Base-by-base conservation (phyloP, 1,140 invertebrate genomes). In the Apis cerana region DNA sequence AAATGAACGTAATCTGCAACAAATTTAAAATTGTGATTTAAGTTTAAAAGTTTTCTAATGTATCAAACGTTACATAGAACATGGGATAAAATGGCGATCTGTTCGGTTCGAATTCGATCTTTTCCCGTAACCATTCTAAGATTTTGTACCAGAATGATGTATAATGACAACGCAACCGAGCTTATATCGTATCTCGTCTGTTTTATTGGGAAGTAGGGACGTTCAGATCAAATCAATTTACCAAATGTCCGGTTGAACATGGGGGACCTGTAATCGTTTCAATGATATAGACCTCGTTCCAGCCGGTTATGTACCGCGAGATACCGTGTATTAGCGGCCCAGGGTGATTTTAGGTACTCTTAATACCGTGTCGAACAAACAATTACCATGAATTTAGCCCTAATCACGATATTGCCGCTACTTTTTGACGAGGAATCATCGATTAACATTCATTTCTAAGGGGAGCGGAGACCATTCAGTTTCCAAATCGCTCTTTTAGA, bases 271-370 rank as follows among this genome's bases (percentile, higher is more conserved):
- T 87, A 87, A 87, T 87, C 86, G 68, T 87, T 84, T 87, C 86
- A 87, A 87, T 87, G 86, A 87, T 87, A 87, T 69, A 79, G 86
- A 84, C 86, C 85, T 87, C 82, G 86, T 87, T 87, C 85, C 86
- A 83, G 61, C 50, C 68, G 67, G 21, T 72, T 83, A 71, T 72
- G 23, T 71, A 56, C 59, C 33, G 33, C 59, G 33, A 58, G 8
- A 21, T 62, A 75, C 62, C 33, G 33, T 54, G 33, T 23, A 81
- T 74, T 75, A 62, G 27, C 59, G 54, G 69, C 27, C 59, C 76
- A 21, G 52, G n/a, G 54, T 48, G 61, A 52, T 64, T 75, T 64
- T 27, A 64, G 48, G 23, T 64, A 65, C 43, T 62, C 50, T 64
- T 62, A 62, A 50, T 75, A 23, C 19, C 17, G 23, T 27, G 12